Evolutionary conservation across 1,140 invertebrate species (phyloP), one percentile per base, ranked within the genome.

Genomic region (Cotesia vestalis): DNA sequence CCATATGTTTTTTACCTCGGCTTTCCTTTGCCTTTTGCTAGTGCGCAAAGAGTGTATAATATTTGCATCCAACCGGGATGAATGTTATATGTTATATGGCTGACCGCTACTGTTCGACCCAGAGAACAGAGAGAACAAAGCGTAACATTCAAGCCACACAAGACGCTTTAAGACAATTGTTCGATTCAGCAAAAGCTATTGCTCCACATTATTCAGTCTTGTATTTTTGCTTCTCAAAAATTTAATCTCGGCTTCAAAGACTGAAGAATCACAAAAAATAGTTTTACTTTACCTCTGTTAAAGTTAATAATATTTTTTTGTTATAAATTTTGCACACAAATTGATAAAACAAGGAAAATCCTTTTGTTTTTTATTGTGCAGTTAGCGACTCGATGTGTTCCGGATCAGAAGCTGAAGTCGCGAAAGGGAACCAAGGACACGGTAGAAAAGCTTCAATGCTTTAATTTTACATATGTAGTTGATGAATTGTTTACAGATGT

Each of bases 1-100:
- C 53, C 57, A 59, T 57, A 57, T 69, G 63, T 66, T 66, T 66
- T 20, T 46, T 46, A 46, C 40, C 40, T 9, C 6, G 40, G 40
- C 11, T 46, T 46, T 46, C 40, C 40, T 46, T 46, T 46, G 40
- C 40, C 6, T 46, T 46, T 46, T 11, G 40, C 40, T 46, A 46
- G 11, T 46, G 11, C 11, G 6, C 11, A 46, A 9, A 8, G 40
- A 9, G 40, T 2, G 40, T 46, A 46, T 46, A 57, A 5, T 57
- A 20, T 57, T 57, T 20, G 20, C 53, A 57, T 17, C 53, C n/a
- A 57, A 4, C 12, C n/a, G n/a, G 9, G 53, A 57, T 57, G 6
- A 8, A 17, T 27, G 27, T 27, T 27, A 27, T 27, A 57, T 57
- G 6, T 17, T 57, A 57, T 60, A 34, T 35, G 59, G 27, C 20